Percentiles rank a stretch among this genome's conserved stretches.
phyloP scores from a whole-genome alignment of 2,888 invertebrate species.

The Agrochola lychnidis region DNA sequence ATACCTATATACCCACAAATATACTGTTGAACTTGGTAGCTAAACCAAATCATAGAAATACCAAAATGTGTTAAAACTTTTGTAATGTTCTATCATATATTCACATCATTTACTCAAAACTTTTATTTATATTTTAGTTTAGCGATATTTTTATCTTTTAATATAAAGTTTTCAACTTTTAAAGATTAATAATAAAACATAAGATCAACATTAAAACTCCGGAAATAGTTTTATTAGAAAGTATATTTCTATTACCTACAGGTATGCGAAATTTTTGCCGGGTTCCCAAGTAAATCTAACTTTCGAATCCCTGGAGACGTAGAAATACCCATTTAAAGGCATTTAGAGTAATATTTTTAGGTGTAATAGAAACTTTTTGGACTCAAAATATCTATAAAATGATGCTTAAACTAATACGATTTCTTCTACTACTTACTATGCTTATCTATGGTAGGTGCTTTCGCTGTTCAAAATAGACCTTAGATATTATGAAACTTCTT shows the following conservation, averaged over 20 bases:
- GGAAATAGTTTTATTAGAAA: neutral
- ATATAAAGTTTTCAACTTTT: neutral
- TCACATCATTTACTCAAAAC: neutral
- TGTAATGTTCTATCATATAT: neutral
- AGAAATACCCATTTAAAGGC: slow-evolving; percentile 1
- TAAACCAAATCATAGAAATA: neutral
- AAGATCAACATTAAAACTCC: neutral
- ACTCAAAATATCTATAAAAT: neutral
- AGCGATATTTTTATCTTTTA: neutral
- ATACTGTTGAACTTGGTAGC: neutral
- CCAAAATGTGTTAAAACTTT: neutral
- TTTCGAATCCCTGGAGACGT: slow-evolving; percentile 40
- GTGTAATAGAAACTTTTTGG: neutral
- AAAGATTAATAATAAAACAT: neutral
- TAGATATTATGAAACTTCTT: no score
- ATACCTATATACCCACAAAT: neutral
- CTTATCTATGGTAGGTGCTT: neutral
- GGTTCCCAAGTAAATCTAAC: slow-evolving; percentile 62
- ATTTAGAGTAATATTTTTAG: neutral
- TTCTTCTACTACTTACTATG: neutral
- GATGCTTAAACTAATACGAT: neutral
- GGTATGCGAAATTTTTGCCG: slow-evolving; percentile 10
- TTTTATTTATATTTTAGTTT: neutral
- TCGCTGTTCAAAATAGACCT: neutral
- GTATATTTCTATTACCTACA: slow-evolving; percentile 1